Conservation (phyloP, 35 echinoderm and acorn worm genomes). For the Apostichopus parvimensis region DNA sequence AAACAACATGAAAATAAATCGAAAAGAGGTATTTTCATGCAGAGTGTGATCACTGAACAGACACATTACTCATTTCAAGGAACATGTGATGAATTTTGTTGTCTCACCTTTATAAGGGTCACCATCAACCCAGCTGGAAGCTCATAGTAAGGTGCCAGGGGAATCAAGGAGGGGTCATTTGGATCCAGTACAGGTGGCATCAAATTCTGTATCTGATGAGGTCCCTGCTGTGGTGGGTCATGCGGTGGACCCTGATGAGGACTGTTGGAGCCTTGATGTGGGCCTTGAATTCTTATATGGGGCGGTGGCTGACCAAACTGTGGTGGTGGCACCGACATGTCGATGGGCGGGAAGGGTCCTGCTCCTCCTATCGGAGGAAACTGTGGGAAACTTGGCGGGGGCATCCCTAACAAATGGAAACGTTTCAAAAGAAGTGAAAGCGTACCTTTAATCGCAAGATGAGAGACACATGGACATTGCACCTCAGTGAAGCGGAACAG, state of each 20-base stretch:
- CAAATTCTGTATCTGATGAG: not conserved
- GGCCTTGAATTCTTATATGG: conserved; percentile 51
- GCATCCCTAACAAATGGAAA: conserved; percentile 52
- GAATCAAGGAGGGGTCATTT: conserved; percentile 92
- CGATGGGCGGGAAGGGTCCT: conserved; percentile 42
- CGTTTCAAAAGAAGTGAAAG: too few relatives aligned
- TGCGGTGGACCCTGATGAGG: conserved; percentile 45
- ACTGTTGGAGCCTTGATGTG: conserved; percentile 26
- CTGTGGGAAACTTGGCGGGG: conserved; percentile 61
- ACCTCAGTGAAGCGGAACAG: too few relatives aligned
- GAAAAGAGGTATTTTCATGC: too few relatives aligned
- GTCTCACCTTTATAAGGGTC: conserved; percentile 85
- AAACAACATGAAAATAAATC: too few relatives aligned
- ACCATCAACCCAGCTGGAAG: conserved; percentile 97
- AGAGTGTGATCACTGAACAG: too few relatives aligned
- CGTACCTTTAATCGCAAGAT: too few relatives aligned
- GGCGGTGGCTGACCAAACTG: conserved; percentile 52
- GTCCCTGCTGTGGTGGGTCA: not conserved
- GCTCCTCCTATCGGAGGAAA: conserved; percentile 32
- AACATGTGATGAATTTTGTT: too few relatives aligned
- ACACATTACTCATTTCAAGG: too few relatives aligned
- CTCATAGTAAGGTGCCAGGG: conserved; percentile 92
- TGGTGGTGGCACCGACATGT: conserved; percentile 53
- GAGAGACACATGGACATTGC: too few relatives aligned
- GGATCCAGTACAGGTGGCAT: conserved; percentile 55